phyloP scores from a whole-genome alignment of 2,113 vertebrate species.

The Petrocephalus zakoni region DNA sequence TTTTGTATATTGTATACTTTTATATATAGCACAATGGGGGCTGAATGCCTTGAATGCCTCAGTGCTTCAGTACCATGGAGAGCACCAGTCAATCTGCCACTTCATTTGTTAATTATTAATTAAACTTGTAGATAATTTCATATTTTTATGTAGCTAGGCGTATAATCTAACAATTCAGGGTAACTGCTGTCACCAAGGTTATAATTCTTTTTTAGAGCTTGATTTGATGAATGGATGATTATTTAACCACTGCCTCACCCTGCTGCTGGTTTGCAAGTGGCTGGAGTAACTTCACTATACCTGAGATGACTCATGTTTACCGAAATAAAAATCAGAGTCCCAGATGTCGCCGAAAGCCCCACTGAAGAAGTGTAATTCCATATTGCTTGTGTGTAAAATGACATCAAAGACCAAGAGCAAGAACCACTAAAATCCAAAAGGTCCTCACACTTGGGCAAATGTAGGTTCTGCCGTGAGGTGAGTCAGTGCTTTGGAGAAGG shows the following conservation, averaged over 20 bases:
- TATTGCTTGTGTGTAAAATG: not conserved
- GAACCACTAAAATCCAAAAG: not conserved
- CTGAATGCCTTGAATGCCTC: not conserved
- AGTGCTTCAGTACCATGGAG: constrained; percentile 38
- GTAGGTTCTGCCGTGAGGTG: not conserved
- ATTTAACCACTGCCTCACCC: not conserved
- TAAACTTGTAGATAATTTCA: not conserved
- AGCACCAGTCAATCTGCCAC: constrained; percentile 14
- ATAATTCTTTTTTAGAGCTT: not conserved
- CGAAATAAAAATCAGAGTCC: not conserved
- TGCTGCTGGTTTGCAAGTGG: not conserved
- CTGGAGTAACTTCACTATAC: not conserved
- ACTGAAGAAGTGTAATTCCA: not conserved
- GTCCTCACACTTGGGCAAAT: not conserved
- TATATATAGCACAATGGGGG: not conserved
- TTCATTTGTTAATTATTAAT: constrained; percentile 5
- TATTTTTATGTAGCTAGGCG: not conserved
- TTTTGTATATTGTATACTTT: no score
- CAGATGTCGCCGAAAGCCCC: not conserved
- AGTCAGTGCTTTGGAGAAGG: not conserved
- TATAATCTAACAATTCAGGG: not conserved
- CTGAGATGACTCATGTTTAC: not conserved
- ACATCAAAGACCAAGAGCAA: not conserved
- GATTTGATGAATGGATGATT: not conserved
- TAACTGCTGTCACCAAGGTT: not conserved